A percentile compares a stretch with the other conserved stretches of the same genome.
These are phyloP conservation scores for Phyllotreta cruciferae DNA, from an alignment of 2,888 invertebrate species.

Conservation along the genomic window DNA sequence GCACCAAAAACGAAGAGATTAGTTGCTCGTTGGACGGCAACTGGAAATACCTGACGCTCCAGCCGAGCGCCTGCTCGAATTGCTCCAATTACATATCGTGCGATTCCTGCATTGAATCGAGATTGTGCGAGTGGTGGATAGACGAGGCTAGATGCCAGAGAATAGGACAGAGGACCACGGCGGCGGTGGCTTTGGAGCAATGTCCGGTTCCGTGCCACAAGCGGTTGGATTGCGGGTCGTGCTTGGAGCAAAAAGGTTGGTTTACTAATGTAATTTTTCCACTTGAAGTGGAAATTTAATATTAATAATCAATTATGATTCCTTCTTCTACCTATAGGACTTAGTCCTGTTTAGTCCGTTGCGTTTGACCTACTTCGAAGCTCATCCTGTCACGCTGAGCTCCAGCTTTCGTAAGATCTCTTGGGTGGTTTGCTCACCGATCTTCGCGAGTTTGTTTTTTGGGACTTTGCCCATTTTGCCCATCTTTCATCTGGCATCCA, in stretches of 20 bases:
- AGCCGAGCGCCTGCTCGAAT: constrained; percentile 83
- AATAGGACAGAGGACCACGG: constrained; percentile 71
- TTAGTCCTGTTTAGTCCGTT: too few relatives aligned
- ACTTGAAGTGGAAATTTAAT: not conserved
- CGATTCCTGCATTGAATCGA: constrained; percentile 77
- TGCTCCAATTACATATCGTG: constrained; percentile 92
- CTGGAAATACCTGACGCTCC: constrained; percentile 83
- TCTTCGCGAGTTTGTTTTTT: not conserved
- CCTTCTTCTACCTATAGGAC: too few relatives aligned
- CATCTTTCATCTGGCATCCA: not conserved
- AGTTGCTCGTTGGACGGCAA: constrained; percentile 65
- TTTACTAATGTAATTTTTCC: too few relatives aligned
- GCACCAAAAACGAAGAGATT: constrained; percentile 71
- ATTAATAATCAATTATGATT: too few relatives aligned
- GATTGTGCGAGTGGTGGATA: constrained; percentile 90
- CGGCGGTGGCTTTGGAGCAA: constrained; percentile 69
- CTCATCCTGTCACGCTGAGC: not conserved
- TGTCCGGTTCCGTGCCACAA: constrained; percentile 86
- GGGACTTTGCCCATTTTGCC: not conserved
- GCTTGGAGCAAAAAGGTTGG: constrained; percentile 75
- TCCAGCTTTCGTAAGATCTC: not conserved
- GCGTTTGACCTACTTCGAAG: not conserved
- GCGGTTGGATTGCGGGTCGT: constrained; percentile 79
- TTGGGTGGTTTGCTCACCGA: not conserved
- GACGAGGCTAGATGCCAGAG: constrained; percentile 86